Evolutionary conservation across 1,140 invertebrate genomes (phyloP), one percentile per base, ranked within the genome.

Genomic region (Zaprionus taronus): DNA sequence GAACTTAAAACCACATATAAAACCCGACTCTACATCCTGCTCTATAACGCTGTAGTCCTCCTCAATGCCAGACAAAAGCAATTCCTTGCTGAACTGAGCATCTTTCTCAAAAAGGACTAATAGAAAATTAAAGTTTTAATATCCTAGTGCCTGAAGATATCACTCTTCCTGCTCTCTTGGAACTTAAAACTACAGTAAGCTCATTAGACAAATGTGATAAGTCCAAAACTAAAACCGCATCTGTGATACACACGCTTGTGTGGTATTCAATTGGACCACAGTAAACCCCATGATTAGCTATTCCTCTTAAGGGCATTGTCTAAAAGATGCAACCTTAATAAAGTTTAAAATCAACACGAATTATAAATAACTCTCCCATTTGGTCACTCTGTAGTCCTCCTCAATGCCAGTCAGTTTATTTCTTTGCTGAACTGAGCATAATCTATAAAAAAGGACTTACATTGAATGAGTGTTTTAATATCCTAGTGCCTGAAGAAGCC

Each of bases 261-360:
- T 77, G 75, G 79, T 86, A 90, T 90, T 83, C 83, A 81, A 76
- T 31, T 81, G 77, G 73, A 87, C 83, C 20, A 90, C 17, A 87
- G 11, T 7, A 67, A 73, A 78, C 15, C 20, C 69, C 58, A 64
- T 71, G 76, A 38, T 77, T 75, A 26, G 51, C 77, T 75, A 80
- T 83, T 79, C n/a, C n/a, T n/a, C n/a, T n/a, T 78, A 67, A 89
- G 77, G 78, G 36, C 72, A 80, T 75, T 62, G 72, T n/a, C 58
- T 72, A 1, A 20, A 76, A 84, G 58, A 78, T 81, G 78, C 61
- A 62, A 63, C 63, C 81, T 80, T 81, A 72, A 69, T 67, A 65
- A 79, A 79, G 67, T 77, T 36, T 3, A 66, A 82, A 77, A 80
- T 77, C 86, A 86, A 91, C 86, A 90, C 9, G 1, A 17, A 47